Conservation (phyloP, 2,888 invertebrate species). For the Agrilus mali region DNA sequence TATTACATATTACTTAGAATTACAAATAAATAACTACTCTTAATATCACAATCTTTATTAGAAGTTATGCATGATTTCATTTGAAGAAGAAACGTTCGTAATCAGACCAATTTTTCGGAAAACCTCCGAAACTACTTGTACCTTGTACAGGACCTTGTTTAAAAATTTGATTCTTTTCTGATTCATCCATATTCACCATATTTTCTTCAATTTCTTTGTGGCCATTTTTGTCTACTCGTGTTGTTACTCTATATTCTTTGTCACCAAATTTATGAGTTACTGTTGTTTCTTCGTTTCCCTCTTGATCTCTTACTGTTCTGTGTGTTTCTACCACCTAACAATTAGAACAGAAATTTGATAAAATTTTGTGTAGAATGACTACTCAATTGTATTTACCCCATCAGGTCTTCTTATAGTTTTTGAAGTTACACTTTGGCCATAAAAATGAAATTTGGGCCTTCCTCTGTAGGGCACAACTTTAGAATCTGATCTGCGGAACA, state of each 20-base stretch:
- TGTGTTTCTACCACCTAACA: conserved; percentile 39
- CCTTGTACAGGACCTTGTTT: conserved; percentile 3
- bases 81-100: conserved; percentile 24
- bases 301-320: conserved; percentile 40
- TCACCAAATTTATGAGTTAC: conserved; percentile 32
- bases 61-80: conserved; percentile 6
- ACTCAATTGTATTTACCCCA: conserved; percentile 30
- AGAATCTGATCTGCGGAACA: conserved; percentile 15
- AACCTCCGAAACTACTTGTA: conserved; percentile 1
- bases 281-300: conserved; percentile 47
- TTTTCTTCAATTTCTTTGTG: conserved; percentile 26
- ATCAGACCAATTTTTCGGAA: conserved; percentile 14
- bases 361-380: background rate
- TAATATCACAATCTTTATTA: background rate
- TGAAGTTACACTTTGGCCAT: conserved; percentile 40
- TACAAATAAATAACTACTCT: conserved; percentile 2
- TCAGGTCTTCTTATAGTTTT: conserved; percentile 42
- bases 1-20: background rate
- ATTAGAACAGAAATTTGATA: conserved; percentile 9
- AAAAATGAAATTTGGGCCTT: conserved; percentile 28
- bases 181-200: conserved; percentile 26
- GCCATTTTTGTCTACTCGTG: conserved; percentile 32
- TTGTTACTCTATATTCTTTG: conserved; percentile 33
- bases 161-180: conserved; percentile 18
- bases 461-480: conserved; percentile 19